Evolutionary conservation across 2,797 vertebrate genomes (phyloP), one percentile per base, ranked within the genome.

Genomic region (Taenioides sp.): DNA sequence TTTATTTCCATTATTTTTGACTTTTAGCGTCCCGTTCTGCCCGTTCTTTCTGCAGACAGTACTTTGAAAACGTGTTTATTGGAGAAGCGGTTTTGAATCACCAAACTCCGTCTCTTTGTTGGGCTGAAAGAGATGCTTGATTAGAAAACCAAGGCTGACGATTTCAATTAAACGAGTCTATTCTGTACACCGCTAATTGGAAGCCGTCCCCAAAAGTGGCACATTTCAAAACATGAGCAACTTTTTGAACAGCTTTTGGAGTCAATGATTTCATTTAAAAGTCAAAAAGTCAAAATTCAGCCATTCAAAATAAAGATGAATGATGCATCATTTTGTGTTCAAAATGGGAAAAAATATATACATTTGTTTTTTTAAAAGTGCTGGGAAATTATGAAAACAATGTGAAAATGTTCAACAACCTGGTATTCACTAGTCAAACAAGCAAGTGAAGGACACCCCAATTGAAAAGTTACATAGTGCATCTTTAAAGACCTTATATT

Each of bases 101-200:
- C 31, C 61, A 63, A 63, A 63, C 61, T 16, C 9, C 20, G 7
- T 27, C 58, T 28, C 58, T 40, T 63, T 37, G 61, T 40, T 2
- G 37, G 18, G 12, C 34, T 63, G 31, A 63, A 63, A 63, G 61
- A 63, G 20, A 22, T 22, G n/a, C 31, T 40, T 43, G 61, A 63
- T 63, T 63, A 63, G 37, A 40, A 40, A 63, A 37, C 61, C 61
- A 63, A 63, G 61, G 61, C 61, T 43, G 34, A 27, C 61, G 20
- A 40, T 63, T 63, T 63, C 31, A 63, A 63, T 63, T 62, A 62
- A 62, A 62, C 10, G 20, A 4, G 9, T 63, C 61, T 14, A 22
- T 63, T 63, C 61, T 63, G 61, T 2, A 14, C 40, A 7, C 11
- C 5, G 11, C 61, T 63, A 63, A 63, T 63, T 63, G 61, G 61